phyloP scores from a whole-genome alignment of 1,140 invertebrate species.

The Megalonaias nervosa region DNA sequence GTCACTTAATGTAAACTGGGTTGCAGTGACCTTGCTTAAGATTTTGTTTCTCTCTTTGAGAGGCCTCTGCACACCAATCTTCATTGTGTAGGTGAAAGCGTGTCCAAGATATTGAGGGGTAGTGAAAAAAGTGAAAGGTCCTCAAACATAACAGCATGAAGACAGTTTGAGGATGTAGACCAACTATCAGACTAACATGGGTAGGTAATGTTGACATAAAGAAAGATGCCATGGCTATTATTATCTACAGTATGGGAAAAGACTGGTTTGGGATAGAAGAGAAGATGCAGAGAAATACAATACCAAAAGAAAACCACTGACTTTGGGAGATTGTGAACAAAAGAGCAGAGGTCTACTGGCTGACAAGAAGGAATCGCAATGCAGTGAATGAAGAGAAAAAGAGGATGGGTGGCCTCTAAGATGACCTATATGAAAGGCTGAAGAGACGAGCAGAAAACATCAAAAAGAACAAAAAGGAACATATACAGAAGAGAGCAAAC shows the following conservation, averaged over 20 bases:
- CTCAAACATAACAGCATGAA: too few species aligned
- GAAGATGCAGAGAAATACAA: neutral
- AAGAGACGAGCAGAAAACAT: slow-evolving; percentile 16
- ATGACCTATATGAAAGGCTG: neutral
- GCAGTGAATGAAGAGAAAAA: slow-evolving; percentile 2
- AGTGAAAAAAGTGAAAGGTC: too few species aligned
- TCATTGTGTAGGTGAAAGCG: too few species aligned
- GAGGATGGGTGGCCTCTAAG: neutral
- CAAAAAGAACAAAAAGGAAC: neutral
- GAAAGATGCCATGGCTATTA: slow-evolving; percentile 9
- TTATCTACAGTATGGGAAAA: slow-evolving; percentile 13
- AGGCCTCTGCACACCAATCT: too few species aligned
- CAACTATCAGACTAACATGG: too few species aligned
- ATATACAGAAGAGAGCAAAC: neutral
- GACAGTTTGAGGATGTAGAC: too few species aligned
- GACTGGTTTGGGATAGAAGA: neutral
- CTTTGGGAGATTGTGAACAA: too few species aligned
- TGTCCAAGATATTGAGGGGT: too few species aligned
- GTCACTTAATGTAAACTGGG: too few species aligned
- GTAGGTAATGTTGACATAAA: slow-evolving; percentile 11
- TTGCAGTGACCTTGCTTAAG: too few species aligned
- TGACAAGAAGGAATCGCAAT: neutral
- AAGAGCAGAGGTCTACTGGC: neutral
- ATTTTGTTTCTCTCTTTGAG: too few species aligned
- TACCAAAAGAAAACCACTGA: too few species aligned